Evolutionary conservation across 2,113 vertebrate species (phyloP), one percentile per base, ranked within the genome.

Genomic region (Cardinalis cardinalis): DNA sequence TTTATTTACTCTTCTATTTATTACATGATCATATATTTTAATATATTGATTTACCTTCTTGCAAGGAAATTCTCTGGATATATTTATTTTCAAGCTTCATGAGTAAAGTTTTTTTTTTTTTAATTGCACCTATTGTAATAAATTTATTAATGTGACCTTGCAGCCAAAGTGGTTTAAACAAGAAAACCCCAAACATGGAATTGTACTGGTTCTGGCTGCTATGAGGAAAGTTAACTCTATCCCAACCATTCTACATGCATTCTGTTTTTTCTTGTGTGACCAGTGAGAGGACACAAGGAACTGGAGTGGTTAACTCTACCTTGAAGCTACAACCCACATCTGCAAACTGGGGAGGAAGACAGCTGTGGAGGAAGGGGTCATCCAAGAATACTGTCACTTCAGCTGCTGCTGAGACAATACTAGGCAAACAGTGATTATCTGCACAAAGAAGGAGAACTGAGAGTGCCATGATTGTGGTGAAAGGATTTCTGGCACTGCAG

Each of bases 201-300:
- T 29, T 68, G 6, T 12, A 59, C 10, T 46, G 29, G 7, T 7
- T 55, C 24, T 75, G 23, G 9, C 9, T 65, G 8, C 6, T 34
- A 1, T 17, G 15, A 34, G 25, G 17, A 41, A 41, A 56, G 5
- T 16, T 31, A 52, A 1, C 13, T 71, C 7, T 25, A 24, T 29
- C 13, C 26, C 20, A 68, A 2, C 9, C 9, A 6, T 1, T 3
- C 4, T 9, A 28, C 3, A 1, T 16, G 24, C 31, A 43, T 12
- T 78, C 28, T 36, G 9, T 41, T 80, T 55, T 49, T 51, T 41
- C 7, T 18, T 56, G 7, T 2, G 0, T 58, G 43, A 68, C 2
- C 31, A 52, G 23, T 14, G 20, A 46, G 48, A 63, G 7, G 23
- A 48, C 24, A 34, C 2, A 8, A 73, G 29, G 14, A 74, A 78